Evolutionary conservation across 2,113 vertebrate genomes (phyloP).

Genomic region (Ictidomys tridecemlineatus): DNA sequence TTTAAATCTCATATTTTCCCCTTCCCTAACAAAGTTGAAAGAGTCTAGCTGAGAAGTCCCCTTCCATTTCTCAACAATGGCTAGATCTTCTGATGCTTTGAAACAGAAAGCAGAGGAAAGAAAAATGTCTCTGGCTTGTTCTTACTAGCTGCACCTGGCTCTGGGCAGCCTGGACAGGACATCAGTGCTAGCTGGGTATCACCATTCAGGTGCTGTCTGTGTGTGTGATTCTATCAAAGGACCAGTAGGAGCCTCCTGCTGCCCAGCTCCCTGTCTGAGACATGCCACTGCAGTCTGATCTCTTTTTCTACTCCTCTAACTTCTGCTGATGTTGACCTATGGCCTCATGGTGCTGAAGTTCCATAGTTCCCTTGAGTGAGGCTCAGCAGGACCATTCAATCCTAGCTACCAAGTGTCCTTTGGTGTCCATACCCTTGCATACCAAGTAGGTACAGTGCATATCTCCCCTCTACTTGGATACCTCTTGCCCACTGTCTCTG

Average conservation of each 20-base stretch:
- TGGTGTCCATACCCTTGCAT: neutral
- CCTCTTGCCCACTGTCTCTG: neutral
- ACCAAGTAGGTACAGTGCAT: neutral
- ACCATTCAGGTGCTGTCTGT: neutral
- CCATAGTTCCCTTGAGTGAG: neutral
- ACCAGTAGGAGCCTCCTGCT: neutral
- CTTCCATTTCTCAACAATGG: neutral
- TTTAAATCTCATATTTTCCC: neutral
- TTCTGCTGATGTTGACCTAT: neutral
- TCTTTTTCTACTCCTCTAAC: too few species aligned
- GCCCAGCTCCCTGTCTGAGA: neutral
- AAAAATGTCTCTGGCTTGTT: neutral
- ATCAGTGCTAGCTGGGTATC: neutral
- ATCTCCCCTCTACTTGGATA: neutral
- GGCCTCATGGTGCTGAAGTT: neutral
- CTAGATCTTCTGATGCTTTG: neutral
- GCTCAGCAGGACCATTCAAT: neutral
- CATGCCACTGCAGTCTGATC: neutral
- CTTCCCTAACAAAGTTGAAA: neutral
- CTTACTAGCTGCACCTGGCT: neutral
- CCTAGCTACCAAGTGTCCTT: neutral
- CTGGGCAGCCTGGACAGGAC: neutral
- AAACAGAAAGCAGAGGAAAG: neutral
- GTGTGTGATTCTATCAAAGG: neutral
- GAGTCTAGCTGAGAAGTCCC: neutral